Evolutionary conservation across 1,140 invertebrate genomes (phyloP), one percentile per base, ranked within the genome.

Genomic region (Episyrphus balteatus): DNA sequence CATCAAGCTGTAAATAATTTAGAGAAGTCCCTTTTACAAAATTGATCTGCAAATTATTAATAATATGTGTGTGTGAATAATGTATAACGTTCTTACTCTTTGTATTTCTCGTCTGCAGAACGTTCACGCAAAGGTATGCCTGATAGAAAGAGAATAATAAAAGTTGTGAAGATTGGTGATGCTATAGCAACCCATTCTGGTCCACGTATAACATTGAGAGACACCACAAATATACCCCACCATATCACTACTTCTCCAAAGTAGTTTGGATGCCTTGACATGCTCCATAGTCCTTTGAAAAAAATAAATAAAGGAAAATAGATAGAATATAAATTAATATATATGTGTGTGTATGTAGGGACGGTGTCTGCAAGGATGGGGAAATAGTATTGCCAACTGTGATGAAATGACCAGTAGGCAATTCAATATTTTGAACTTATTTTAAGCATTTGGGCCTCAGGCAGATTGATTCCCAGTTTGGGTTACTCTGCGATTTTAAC

Each of bases 211-310:
- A 92, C 83, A 58, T 89, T 91, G 1, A 90, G 68, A 1, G 88
- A 88, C 63, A 93, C 88, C 37, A 89, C 78, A 61, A 93, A 95
- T 40, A 95, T 83, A 2, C 91, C 91, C 82, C 88, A 91, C 92
- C 92, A 96, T 2, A 95, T 74, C 0, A 89, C 74, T 26, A 96
- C 89, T 72, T 96, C 92, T 1, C 92, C 92, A 69, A 95, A 93
- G 62, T 96, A 96, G 67, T 96, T 96, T 0, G 92, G 92, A 72
- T 95, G 92, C 47, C 92, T 77, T 0, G 89, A 93, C 13, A 91
- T 61, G 38, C 82, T 80, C 92, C 92, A 96, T 13, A 95, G 70
- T 13, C 91, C 86, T 84, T 52, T 44, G 66, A 58, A 33, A 33
- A 19, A 17, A 40, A 9, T 13, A n/a, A 26, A 15, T 14, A 12